These are phyloP conservation scores for Zhuqinia jingwanae DNA, from an alignment of 2,888 invertebrate species.

Conservation along the genomic window DNA sequence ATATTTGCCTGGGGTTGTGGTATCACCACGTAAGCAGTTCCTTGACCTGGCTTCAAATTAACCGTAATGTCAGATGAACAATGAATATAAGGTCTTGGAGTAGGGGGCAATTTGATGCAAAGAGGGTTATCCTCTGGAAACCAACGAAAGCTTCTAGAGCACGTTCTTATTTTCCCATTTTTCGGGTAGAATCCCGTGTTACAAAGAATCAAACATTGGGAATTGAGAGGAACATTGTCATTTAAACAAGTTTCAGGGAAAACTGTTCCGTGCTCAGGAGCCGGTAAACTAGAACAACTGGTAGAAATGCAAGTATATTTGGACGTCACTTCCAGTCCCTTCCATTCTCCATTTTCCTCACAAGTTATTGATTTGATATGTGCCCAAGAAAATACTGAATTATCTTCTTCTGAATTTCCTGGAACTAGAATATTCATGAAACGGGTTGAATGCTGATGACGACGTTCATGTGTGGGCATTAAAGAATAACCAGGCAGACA, in stretches of 20 bases:
- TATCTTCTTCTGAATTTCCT: conserved; percentile 36
- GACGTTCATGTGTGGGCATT: conserved; percentile 33
- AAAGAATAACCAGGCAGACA: conserved; percentile 75
- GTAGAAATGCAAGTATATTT: conserved; percentile 73
- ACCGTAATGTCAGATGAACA: conserved; percentile 85
- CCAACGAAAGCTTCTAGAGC: conserved; percentile 78
- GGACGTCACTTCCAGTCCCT: conserved; percentile 68
- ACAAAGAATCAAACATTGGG: conserved; percentile 79
- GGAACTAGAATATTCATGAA: conserved; percentile 49
- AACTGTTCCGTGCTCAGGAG: conserved; percentile 83
- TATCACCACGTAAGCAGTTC: conserved; percentile 82
- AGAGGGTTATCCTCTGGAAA: conserved; percentile 79
- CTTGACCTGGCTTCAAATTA: conserved; percentile 83
- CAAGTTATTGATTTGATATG: conserved; percentile 68
- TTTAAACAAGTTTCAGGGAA: conserved; percentile 83
- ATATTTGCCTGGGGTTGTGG: conserved; percentile 85
- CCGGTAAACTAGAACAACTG: conserved; percentile 82
- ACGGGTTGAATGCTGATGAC: conserved; percentile 41
- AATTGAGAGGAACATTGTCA: conserved; percentile 82
- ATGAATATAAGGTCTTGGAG: conserved; percentile 84
- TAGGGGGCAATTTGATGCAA: conserved; percentile 78
- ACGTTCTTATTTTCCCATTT: conserved; percentile 78
- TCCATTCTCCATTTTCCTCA: conserved; percentile 76
- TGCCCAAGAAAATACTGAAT: background rate
- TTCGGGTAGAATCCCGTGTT: conserved; percentile 78